phyloP scores from a whole-genome alignment of 2,113 vertebrate genomes.

The Orycteropus afer region DNA sequence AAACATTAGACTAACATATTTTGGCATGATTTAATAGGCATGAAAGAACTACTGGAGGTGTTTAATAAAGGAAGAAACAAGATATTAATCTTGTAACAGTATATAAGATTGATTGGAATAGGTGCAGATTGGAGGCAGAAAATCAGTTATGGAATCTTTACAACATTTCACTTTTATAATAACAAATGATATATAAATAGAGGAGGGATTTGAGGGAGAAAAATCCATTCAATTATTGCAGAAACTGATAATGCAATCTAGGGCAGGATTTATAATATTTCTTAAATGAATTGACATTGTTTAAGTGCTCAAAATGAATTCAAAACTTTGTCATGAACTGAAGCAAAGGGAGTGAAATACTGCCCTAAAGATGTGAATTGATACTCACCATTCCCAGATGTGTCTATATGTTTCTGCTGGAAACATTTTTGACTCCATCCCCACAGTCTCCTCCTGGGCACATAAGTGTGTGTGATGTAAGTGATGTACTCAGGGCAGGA shows the following conservation, averaged over 20 bases:
- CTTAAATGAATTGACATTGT: not conserved
- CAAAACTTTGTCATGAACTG: not conserved
- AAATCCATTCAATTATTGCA: not conserved
- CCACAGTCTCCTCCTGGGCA: not conserved
- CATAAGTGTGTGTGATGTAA: not conserved
- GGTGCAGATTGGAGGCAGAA: not conserved
- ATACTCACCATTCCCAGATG: not conserved
- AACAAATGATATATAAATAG: conserved; percentile 14
- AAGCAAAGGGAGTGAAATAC: not conserved
- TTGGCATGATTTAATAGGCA: not conserved
- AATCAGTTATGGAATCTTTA: not conserved
- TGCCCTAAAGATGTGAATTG: not conserved
- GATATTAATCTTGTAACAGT: conserved; percentile 5
- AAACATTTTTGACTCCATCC: not conserved
- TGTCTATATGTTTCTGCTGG: not conserved
- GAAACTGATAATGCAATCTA: not conserved
- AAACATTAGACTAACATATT: not conserved
- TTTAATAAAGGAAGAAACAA: not conserved
- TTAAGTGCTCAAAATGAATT: not conserved
- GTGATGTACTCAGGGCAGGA: not conserved
- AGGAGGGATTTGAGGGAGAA: not conserved
- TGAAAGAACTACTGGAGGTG: not conserved
- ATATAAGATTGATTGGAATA: not conserved
- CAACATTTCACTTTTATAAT: not conserved
- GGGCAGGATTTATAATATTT: not conserved